Percentiles rank a stretch among this genome's conserved stretches.
Conservation (phyloP, 2,113 vertebrate species). For the Corythaixoides concolor region DNA sequence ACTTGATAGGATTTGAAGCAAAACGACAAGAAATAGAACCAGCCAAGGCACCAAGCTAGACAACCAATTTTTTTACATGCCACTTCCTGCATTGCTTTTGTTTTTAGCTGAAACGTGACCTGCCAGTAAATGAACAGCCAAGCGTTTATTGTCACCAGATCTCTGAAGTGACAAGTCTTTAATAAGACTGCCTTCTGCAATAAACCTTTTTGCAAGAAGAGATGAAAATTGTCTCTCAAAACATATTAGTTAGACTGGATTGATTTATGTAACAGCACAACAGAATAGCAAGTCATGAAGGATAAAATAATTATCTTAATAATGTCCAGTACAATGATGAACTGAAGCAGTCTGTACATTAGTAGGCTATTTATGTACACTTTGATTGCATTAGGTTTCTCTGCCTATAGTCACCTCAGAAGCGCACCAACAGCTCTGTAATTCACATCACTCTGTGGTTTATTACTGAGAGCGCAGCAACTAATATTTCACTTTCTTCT, state of each 20-base stretch:
- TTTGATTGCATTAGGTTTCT: neutral
- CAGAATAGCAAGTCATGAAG: neutral
- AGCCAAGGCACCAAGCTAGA: neutral
- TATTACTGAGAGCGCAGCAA: neutral
- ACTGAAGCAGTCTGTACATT: neutral
- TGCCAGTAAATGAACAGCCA: constrained; percentile 35
- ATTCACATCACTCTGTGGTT: neutral
- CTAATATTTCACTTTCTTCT: neutral
- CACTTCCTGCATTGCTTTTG: constrained; percentile 2
- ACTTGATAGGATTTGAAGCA: neutral
- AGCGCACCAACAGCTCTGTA: neutral
- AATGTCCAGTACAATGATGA: constrained; percentile 4
- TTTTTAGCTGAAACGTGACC: constrained; percentile 47
- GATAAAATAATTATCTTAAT: constrained; percentile 53
- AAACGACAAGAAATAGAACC: constrained; percentile 23
- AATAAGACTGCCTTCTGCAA: constrained; percentile 37
- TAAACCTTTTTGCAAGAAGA: neutral
- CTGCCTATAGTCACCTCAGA: neutral
- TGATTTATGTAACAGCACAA: constrained; percentile 14
- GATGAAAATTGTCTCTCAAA: constrained; percentile 21
- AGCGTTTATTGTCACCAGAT: neutral
- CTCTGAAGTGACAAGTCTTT: constrained; percentile 38
- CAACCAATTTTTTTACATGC: neutral
- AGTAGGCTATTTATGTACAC: neutral
- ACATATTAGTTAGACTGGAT: neutral